Conservation (phyloP, 1,140 invertebrate genomes). For the Harpegnathos saltator region DNA sequence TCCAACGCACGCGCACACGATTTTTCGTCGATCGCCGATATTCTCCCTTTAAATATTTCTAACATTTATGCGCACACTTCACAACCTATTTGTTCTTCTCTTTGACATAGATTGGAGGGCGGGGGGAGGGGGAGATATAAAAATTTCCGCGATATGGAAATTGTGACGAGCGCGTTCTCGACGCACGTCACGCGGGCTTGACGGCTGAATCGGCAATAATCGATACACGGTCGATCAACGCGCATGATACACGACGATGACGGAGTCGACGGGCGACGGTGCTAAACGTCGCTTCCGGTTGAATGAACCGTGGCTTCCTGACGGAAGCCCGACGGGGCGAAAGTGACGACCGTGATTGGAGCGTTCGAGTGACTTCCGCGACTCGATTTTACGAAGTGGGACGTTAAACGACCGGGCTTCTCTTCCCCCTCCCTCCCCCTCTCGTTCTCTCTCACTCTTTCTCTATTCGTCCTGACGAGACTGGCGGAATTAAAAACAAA, state of each 20-base stretch:
- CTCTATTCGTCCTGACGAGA: constrained; percentile 3
- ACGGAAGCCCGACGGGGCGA: constrained; percentile 30
- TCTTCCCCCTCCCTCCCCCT: no score
- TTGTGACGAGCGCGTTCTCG: neutral
- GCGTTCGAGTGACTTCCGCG: constrained; percentile 66
- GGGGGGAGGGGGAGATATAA: no score
- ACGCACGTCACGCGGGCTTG: neutral
- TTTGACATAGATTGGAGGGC: no score
- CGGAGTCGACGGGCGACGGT: constrained; percentile 71
- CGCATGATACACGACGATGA: constrained; percentile 65
- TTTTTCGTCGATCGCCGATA: no score
- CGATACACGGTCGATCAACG: constrained; percentile 58
- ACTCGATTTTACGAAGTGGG: constrained; percentile 63
- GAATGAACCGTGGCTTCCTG: constrained; percentile 79
- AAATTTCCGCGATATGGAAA: neutral
- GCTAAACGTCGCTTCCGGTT: constrained; percentile 80
- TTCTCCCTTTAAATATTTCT: no score
- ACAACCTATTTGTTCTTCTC: no score
- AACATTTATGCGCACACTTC: no score
- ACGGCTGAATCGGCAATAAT: neutral
- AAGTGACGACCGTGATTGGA: constrained; percentile 61
- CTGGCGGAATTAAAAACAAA: constrained; percentile 48
- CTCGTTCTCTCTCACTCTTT: no score
- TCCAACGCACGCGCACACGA: no score
- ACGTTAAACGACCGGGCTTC: constrained; percentile 3